Percentiles rank a stretch among this genome's conserved stretches.
Evolutionary conservation across 2,113 vertebrate genomes (phyloP).

Genomic region (Limnothrissa miodon): DNA sequence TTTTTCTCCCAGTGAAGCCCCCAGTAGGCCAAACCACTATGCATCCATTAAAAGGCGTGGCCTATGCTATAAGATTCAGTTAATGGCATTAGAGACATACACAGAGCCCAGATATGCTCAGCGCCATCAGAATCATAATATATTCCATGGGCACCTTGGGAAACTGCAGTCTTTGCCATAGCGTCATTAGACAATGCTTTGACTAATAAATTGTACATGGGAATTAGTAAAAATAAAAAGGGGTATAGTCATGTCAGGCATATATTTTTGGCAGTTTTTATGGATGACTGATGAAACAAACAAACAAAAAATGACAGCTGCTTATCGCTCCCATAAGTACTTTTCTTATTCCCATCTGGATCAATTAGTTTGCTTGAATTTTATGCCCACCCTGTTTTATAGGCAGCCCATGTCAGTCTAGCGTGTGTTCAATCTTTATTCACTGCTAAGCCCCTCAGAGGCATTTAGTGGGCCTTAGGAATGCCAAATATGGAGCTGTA

Average conservation of each 20-base stretch:
- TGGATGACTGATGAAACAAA: slow-evolving; percentile 17
- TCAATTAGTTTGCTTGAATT: slow-evolving; percentile 36
- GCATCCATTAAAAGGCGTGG: background rate
- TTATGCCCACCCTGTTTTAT: slow-evolving; percentile 31
- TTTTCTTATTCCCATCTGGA: slow-evolving; percentile 39
- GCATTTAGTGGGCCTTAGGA: slow-evolving; percentile 15
- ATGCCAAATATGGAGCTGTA: background rate
- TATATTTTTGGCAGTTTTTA: background rate
- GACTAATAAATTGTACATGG: background rate
- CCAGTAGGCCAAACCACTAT: background rate
- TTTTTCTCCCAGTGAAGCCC: background rate
- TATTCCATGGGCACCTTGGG: background rate
- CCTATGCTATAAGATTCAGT: slow-evolving; percentile 2
- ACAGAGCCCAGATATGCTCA: background rate
- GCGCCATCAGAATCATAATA: background rate
- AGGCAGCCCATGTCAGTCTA: slow-evolving; percentile 30
- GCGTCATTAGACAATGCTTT: background rate
- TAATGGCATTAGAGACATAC: background rate
- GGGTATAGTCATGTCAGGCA: background rate
- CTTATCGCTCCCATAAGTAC: slow-evolving; percentile 9
- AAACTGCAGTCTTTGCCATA: background rate
- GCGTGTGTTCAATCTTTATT: slow-evolving; percentile 24
- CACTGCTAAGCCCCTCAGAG: slow-evolving; percentile 18
- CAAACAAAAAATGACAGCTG: slow-evolving; percentile 15
- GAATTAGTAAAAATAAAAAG: background rate